Conservation (phyloP, 2,797 vertebrate species). For the Catharus ustulatus region DNA sequence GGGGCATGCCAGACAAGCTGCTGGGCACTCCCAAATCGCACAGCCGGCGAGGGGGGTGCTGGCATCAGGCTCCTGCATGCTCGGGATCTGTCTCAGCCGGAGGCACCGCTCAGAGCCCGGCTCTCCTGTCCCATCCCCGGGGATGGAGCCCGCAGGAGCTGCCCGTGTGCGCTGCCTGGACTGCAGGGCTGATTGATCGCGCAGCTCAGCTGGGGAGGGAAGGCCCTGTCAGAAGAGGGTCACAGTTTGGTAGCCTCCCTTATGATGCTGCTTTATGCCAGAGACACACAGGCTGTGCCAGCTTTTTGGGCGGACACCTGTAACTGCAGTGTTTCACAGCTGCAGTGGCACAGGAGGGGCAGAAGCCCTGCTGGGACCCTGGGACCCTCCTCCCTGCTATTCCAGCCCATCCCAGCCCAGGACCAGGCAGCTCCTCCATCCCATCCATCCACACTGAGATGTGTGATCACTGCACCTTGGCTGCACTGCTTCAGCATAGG, state of each 20-base stretch:
- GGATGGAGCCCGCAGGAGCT: neutral
- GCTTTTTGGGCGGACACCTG: neutral
- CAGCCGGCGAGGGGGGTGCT: neutral
- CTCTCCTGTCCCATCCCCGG: neutral
- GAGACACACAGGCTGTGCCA: neutral
- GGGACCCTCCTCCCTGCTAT: neutral
- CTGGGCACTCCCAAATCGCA: neutral
- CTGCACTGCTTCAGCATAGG: rapidly evolving
- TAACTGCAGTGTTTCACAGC: rapidly evolving
- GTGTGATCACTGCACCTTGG: rapidly evolving
- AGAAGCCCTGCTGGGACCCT: rapidly evolving
- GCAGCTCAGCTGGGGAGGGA: neutral
- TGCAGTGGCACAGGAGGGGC: neutral
- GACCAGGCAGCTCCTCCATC: neutral
- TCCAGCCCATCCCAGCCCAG: neutral
- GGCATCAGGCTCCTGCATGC: neutral
- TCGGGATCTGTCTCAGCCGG: neutral
- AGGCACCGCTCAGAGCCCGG: rapidly evolving
- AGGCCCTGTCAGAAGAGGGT: neutral
- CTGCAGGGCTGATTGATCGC: rapidly evolving
- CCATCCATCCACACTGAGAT: neutral
- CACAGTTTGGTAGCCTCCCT: rapidly evolving
- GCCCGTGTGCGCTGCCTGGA: rapidly evolving
- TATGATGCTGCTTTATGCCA: rapidly evolving
- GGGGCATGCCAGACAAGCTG: neutral